phyloP scores from a whole-genome alignment of 92 coral and sea anemone species.

The Isaurus tuberculatus region DNA sequence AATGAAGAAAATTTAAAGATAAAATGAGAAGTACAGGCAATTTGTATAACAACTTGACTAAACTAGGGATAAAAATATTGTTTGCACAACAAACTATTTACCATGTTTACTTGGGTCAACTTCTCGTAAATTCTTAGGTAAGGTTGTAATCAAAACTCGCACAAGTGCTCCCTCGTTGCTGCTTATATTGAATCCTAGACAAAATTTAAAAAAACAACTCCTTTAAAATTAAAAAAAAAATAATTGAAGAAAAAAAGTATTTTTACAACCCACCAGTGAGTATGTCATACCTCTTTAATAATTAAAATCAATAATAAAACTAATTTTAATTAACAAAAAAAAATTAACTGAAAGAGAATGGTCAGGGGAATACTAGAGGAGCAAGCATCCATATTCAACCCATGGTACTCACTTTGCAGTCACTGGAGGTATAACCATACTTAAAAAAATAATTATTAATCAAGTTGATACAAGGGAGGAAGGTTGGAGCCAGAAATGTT shows the following conservation, averaged over 20 bases:
- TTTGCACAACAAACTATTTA: slow-evolving; percentile 16
- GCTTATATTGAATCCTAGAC: slow-evolving; percentile 87
- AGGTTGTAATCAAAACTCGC: slow-evolving; percentile 92
- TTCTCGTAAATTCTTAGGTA: slow-evolving; percentile 93
- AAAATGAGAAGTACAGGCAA: background rate
- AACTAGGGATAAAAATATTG: background rate
- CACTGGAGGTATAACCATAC: no score
- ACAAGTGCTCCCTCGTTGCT: slow-evolving; percentile 90
- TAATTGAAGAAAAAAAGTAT: background rate
- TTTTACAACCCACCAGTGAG: background rate
- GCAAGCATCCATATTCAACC: no score
- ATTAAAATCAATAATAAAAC: no score
- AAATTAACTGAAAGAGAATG: no score
- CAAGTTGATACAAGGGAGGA: no score
- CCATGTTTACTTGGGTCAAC: slow-evolving; percentile 95
- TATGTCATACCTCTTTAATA: no score
- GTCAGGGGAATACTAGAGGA: no score
- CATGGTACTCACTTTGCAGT: no score
- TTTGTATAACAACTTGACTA: background rate
- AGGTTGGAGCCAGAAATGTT: no score
- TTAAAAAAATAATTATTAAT: no score
- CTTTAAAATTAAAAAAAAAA: background rate
- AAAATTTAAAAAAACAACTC: background rate
- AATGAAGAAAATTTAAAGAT: no score
- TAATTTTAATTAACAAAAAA: no score